phyloP scores from a whole-genome alignment of 2,888 invertebrate genomes.

The Catocala fraxini region DNA sequence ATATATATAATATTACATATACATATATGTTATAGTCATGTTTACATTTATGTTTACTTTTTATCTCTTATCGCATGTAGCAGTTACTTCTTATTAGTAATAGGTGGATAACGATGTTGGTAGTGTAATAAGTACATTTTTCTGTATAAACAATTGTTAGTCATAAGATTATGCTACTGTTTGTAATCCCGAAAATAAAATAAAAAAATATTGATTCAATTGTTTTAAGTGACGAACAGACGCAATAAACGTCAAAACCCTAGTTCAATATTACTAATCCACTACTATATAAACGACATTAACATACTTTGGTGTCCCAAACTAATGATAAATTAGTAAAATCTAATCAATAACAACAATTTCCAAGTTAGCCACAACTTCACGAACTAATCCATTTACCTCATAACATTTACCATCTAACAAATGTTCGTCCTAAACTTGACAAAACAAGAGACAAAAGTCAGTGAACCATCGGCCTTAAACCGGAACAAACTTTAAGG shows the following conservation, averaged over 20 bases:
- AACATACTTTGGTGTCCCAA: constrained; percentile 3
- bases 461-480: constrained; percentile 42
- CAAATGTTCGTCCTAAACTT: constrained; percentile 37
- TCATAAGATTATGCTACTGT: no score
- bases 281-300: constrained; percentile 3
- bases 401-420: constrained; percentile 28
- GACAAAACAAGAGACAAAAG: constrained; percentile 45
- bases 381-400: constrained; percentile 33
- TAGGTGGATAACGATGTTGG: no score
- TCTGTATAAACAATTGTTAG: no score
- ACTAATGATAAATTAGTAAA: constrained; percentile 9
- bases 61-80: no score
- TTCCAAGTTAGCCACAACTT: constrained; percentile 18
- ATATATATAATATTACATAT: no score
- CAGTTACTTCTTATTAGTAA: no score
- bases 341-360: constrained; percentile 17
- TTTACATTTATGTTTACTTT: no score
- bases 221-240: not conserved
- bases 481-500: constrained; percentile 47
- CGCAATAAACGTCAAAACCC: not conserved
- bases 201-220: not conserved
- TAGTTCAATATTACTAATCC: constrained; percentile 1
- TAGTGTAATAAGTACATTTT: no score
- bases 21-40: no score
- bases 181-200: no score